Conservation (phyloP, 2,888 invertebrate species). For the Drosophila quinaria region DNA sequence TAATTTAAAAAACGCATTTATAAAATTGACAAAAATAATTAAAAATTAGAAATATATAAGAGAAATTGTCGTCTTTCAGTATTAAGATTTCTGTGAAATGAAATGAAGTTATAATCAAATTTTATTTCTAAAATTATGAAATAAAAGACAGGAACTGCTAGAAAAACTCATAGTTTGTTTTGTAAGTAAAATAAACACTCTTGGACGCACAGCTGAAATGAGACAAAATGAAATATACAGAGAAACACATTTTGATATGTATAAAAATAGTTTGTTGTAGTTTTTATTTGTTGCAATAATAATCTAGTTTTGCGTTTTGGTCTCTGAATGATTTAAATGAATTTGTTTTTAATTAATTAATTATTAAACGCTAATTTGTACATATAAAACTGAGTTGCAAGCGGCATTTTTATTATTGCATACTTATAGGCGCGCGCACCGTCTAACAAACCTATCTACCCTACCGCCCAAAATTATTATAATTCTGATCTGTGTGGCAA, state of each 20-base stretch:
- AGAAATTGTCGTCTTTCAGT: too few relatives aligned
- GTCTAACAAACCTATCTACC: constrained; percentile 12
- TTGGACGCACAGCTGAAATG: too few relatives aligned
- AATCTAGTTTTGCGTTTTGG: constrained; percentile 57
- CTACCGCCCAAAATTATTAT: constrained; percentile 1
- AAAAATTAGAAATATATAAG: too few relatives aligned
- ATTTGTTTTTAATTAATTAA: constrained; percentile 42
- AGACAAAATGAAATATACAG: too few relatives aligned
- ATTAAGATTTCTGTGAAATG: too few relatives aligned
- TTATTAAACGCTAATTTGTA: constrained; percentile 74
- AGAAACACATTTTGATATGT: constrained; percentile 23
- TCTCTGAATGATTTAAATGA: constrained; percentile 70
- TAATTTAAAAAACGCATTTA: too few relatives aligned
- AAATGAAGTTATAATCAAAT: too few relatives aligned
- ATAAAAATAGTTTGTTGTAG: constrained; percentile 53
- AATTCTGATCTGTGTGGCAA: constrained; percentile 11
- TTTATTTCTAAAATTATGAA: too few relatives aligned
- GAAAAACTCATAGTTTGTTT: too few relatives aligned
- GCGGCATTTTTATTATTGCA: constrained; percentile 68
- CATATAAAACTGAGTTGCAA: constrained; percentile 76
- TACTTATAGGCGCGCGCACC: constrained; percentile 9
- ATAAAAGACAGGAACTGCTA: too few relatives aligned
- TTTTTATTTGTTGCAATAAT: constrained; percentile 51
- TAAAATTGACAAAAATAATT: too few relatives aligned
- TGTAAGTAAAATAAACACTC: too few relatives aligned